These are phyloP conservation scores for Agrilus cyanescens DNA, from an alignment of 2,888 invertebrate species.

Conservation along the genomic window DNA sequence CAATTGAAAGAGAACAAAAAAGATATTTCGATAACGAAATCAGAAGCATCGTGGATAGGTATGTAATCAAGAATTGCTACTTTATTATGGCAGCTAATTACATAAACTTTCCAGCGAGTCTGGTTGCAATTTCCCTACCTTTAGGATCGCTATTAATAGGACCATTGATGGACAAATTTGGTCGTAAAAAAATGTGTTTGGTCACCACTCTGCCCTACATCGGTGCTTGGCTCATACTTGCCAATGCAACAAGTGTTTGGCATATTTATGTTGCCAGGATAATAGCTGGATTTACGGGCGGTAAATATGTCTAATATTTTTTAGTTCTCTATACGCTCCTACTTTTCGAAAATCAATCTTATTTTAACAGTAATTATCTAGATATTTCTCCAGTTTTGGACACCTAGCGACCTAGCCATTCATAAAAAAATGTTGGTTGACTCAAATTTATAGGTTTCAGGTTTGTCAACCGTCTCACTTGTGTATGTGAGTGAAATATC, in stretches of 20 bases:
- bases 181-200: conserved; percentile 38
- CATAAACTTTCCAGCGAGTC: conserved; percentile 35
- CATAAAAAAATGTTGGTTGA: not conserved
- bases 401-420: no score
- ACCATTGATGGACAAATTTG: conserved; percentile 44
- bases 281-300: conserved; percentile 41
- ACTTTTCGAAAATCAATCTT: not conserved
- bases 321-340: not conserved
- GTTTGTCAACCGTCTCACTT: conserved; percentile 40
- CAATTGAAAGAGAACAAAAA: conserved; percentile 34
- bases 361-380: no score
- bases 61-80: conserved; percentile 3
- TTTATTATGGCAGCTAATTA: not conserved
- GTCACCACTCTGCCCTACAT: conserved; percentile 37
- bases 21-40: conserved; percentile 32
- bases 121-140: conserved; percentile 42
- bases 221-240: conserved; percentile 39
- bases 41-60: conserved; percentile 48
- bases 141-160: conserved; percentile 42
- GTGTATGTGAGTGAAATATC: conserved; percentile 48
- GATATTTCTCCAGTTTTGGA: no score
- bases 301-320: conserved; percentile 23
- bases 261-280: conserved; percentile 40
- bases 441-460: conserved; percentile 22
- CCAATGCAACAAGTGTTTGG: conserved; percentile 33